A percentile compares a stretch with the other conserved stretches of the same genome.
These are phyloP conservation scores for Ceratitis capitata DNA, from an alignment of 1,140 invertebrate genomes.

Conservation along the genomic window DNA sequence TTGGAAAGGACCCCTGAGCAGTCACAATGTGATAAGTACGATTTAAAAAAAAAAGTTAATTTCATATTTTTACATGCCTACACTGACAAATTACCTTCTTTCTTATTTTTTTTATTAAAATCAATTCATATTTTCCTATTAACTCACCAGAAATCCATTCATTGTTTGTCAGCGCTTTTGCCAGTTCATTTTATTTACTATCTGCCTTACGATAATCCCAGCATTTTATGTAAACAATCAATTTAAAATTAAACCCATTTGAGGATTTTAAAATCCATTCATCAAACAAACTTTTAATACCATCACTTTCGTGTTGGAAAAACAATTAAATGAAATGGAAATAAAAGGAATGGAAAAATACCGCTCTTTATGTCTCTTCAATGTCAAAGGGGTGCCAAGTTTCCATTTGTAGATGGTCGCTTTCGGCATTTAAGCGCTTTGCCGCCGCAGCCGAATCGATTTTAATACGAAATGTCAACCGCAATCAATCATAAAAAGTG, in stretches of 20 bases:
- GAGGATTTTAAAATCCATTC: background rate
- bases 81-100: no score
- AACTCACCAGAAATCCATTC: no score
- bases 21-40: no score
- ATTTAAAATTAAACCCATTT: background rate
- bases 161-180: no score
- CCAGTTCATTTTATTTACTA: no score
- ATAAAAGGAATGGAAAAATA: background rate
- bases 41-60: no score
- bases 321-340: background rate
- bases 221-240: background rate
- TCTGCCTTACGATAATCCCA: no score
- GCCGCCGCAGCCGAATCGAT: background rate
- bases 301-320: background rate
- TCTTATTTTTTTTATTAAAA: no score
- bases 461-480: background rate
- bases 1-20: no score
- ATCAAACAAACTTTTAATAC: background rate
- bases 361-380: background rate
- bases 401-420: background rate
- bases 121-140: no score
- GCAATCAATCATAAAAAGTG: constrained; percentile 16
- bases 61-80: no score
- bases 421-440: background rate
- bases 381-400: background rate